Base-by-base conservation (phyloP, 2,113 vertebrate genomes). In the Glareola pratincola region DNA sequence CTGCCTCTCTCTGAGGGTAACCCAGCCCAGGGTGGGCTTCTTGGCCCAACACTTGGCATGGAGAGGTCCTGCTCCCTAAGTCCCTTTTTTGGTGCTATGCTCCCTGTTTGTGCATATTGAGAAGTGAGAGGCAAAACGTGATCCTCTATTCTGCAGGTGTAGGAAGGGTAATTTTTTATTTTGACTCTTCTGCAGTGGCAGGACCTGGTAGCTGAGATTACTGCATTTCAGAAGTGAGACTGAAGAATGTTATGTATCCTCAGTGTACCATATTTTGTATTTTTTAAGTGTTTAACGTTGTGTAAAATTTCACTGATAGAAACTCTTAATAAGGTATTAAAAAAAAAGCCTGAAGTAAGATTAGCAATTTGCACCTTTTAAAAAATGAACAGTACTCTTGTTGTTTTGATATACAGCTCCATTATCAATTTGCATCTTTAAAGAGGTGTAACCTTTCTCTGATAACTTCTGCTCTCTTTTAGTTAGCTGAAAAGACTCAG, bases 381-480 rank as follows among this genome's bases (percentile, higher is more conserved):
- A 97, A 98, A 98, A 98, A 96, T 94, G 96, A 98, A 96, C 94
- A 96, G 92, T 94, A n/a, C 74, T 97, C 84, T 96, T 81, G 89
- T 97, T 98, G 97, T 97, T 98, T 98, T 98, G 95, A 97, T 97
- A 95, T 94, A 86, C 80, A 97, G 80, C 94, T 96, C 85, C 48
- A 84, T 95, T 96, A 96, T 90, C 78, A 96, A 97, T 98, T 98
- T 98, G 90, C 96, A 95, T 98, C 94, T 97, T 96, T 98, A 97
- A 97, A 97, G 94, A 98, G 96, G 93, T 96, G 91, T 90, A 95
- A 97, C 95, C 91, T 98, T 97, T 94, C 95, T 97, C 90, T 93
- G 92, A 93, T 96, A 96, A 95, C 82, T 96, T 97, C 62, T 45
- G 34, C 88, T 96, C 91, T 97, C 92, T 97, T 96, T 77, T 91